Conservation (phyloP, 2,888 invertebrate species). For the Acleris holmiana region DNA sequence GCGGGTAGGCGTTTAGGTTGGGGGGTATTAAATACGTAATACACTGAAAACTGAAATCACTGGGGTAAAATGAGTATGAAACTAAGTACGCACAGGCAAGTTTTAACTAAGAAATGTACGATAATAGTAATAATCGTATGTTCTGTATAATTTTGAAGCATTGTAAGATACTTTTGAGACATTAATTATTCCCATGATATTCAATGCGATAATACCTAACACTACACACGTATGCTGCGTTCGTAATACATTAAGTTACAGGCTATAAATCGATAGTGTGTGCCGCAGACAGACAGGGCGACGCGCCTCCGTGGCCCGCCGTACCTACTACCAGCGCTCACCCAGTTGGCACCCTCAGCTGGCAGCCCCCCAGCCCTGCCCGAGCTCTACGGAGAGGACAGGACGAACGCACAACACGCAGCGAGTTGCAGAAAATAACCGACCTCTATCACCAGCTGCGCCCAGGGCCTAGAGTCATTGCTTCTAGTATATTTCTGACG, state of each 20-base stretch:
- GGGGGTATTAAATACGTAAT: not conserved
- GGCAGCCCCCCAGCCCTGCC: slow-evolving; percentile 65
- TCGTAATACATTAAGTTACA: slow-evolving; percentile 4
- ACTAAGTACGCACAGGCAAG: no score
- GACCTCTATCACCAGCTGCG: slow-evolving; percentile 33
- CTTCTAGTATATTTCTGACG: slow-evolving; percentile 62
- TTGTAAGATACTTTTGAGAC: no score
- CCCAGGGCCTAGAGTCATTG: slow-evolving; percentile 50
- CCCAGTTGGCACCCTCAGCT: slow-evolving; percentile 70
- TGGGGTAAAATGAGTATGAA: no score
- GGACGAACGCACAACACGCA: slow-evolving; percentile 13
- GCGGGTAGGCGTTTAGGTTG: not conserved
- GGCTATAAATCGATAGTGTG: slow-evolving; percentile 33
- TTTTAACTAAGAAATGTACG: no score
- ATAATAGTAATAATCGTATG: no score
- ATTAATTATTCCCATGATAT: no score
- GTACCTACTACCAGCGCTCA: slow-evolving; percentile 47
- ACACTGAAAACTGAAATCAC: not conserved
- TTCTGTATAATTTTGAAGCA: no score
- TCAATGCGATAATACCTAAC: no score
- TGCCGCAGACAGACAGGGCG: slow-evolving; percentile 30
- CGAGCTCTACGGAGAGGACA: slow-evolving; percentile 20
- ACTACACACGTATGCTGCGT: not conserved
- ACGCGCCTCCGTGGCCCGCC: slow-evolving; percentile 24
- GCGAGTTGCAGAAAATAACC: slow-evolving; percentile 33